Evolutionary conservation across 2,797 vertebrate genomes (phyloP).

Genomic region (Menidia menidia): DNA sequence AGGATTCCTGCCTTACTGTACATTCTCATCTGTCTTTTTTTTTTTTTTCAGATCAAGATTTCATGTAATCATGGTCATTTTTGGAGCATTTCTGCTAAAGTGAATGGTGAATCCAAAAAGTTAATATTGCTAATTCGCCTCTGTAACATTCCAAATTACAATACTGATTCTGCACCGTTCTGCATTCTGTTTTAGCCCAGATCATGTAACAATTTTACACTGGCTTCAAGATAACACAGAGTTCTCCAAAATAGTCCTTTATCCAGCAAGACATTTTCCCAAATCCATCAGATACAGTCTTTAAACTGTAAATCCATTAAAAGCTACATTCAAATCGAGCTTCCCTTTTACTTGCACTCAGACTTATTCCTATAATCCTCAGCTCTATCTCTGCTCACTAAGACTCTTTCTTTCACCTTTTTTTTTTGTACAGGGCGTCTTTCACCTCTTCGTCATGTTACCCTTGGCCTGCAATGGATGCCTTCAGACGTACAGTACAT

Average conservation of each 20-base stretch:
- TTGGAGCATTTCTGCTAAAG: constrained; percentile 14
- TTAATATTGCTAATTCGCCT: constrained; percentile 27
- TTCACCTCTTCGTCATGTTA: constrained; percentile 2
- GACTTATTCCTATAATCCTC: constrained; percentile 62
- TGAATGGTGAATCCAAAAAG: constrained; percentile 18
- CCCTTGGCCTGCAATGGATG: constrained; percentile 17
- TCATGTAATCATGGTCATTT: background rate
- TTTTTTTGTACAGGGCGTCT: constrained; percentile 2
- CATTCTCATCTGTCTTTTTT: background rate
- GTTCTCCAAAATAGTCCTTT: constrained; percentile 52
- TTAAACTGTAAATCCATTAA: constrained; percentile 50
- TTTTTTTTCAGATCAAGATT: background rate
- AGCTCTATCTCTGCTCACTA: constrained; percentile 21
- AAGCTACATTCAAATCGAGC: constrained; percentile 54
- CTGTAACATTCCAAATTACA: constrained; percentile 41
- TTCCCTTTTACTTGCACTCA: constrained; percentile 32
- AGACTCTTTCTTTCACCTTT: constrained; percentile 8
- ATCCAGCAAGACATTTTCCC: constrained; percentile 40
- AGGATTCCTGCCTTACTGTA: background rate
- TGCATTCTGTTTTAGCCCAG: constrained; percentile 52
- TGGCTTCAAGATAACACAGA: constrained; percentile 53
- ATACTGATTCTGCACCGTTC: constrained; percentile 45
- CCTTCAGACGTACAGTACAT: constrained; percentile 22
- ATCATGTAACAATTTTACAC: constrained; percentile 68
- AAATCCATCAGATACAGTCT: constrained; percentile 63